Evolutionary conservation across 2,113 vertebrate genomes (phyloP).

Genomic region (Cepphus grylle): DNA sequence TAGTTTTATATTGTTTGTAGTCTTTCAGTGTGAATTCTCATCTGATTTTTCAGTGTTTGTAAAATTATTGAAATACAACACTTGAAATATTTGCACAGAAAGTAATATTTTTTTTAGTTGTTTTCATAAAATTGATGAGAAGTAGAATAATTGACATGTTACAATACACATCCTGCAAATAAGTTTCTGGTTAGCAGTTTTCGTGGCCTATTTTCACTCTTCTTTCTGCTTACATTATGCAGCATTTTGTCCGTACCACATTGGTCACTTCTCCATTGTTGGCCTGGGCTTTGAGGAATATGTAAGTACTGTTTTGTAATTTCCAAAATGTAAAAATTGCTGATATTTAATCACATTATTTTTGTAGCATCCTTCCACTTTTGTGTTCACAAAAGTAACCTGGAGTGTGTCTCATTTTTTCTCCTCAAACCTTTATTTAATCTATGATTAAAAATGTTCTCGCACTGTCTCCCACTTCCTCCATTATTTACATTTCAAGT

Average conservation of each 20-base stretch:
- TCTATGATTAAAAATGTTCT: neutral
- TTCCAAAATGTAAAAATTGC: neutral
- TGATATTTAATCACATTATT: neutral
- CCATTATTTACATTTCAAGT: neutral
- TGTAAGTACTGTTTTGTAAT: slow-evolving; percentile 79
- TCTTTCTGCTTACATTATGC: neutral
- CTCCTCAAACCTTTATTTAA: neutral
- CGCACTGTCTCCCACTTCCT: neutral
- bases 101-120: neutral
- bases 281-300: slow-evolving; percentile 93
- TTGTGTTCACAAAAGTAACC: neutral
- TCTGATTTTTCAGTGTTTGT: neutral
- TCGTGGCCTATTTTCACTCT: neutral
- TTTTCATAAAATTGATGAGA: neutral
- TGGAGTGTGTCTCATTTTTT: neutral
- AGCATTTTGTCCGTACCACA: slow-evolving; percentile 98
- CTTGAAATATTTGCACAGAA: neutral
- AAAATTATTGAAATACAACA: neutral
- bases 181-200: neutral
- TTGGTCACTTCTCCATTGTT: slow-evolving; percentile 95
- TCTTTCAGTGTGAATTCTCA: neutral
- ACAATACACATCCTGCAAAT: neutral
- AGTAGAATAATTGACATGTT: neutral
- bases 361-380: neutral
- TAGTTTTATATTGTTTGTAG: neutral